Evolutionary conservation across 1,140 invertebrate species (phyloP), one percentile per base, ranked within the genome.

Genomic region (Drosophila kikkawai): DNA sequence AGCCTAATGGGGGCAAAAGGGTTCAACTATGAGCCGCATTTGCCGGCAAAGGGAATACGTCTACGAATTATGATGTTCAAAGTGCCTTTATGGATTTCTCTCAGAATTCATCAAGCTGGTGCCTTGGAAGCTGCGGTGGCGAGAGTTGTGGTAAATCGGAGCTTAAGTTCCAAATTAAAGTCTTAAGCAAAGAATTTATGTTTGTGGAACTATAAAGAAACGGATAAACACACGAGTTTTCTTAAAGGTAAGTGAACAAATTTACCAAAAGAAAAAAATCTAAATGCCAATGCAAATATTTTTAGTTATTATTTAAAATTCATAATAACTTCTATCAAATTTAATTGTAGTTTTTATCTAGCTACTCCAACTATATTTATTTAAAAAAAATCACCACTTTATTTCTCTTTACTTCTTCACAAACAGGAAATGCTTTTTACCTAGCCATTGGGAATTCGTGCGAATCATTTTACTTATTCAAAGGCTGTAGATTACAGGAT

Each of bases 61-160:
- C 59, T 34, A 9, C 32, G 37, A 73, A 73, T 73, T 73, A 73
- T 73, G 68, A 51, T 26, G 45, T 34, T n/a, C 53, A 71, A 73
- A 73, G 53, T 60, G 68, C 37, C 7, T 15, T 17, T 13, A 19
- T 37, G 34, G 19, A 37, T 39, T 22, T 22, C 7, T 17, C 4
- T 55, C 7, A 4, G 34, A 55, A 37, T 37, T 15, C 53, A 56
- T n/a, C 8, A 39, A n/a, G 8, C 13, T n/a, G 8, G 3, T 15
- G 17, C 11, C 17, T 37, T 4, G 12, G 3, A 19, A 8, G 11
- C 11, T 53, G 17, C 19, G 17, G 32, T 13, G 48, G 8, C 22
- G 7, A 29, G 13, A 48, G 22, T 48, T 13, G 37, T 39, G 37
- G 37, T 7, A 26, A 47, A 47, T 47, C 26, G 4, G 11, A 50